Evolutionary conservation across 2,113 vertebrate species (phyloP).

Genomic region (Numida meleagris): DNA sequence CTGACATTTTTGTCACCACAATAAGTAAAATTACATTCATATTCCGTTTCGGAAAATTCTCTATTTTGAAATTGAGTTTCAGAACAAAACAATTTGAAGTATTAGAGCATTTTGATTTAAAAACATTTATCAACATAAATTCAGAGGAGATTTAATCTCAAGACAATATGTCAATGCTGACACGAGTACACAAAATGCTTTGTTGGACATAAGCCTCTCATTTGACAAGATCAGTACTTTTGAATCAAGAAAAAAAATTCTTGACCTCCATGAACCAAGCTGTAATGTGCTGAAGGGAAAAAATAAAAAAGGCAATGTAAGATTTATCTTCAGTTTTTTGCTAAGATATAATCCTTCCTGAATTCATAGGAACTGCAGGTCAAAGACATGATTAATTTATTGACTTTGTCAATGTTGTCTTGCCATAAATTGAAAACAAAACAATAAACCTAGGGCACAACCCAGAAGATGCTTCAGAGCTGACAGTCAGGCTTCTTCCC

Average conservation of each 20-base stretch:
- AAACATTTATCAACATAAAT: background rate
- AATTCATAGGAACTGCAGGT: background rate
- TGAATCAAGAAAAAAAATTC: background rate
- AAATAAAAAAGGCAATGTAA: background rate
- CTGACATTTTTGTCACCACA: background rate
- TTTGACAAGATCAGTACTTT: background rate
- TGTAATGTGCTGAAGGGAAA: background rate
- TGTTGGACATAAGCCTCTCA: background rate
- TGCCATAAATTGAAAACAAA: background rate
- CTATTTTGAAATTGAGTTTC: background rate
- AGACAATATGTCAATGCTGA: background rate
- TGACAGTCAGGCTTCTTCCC: background rate
- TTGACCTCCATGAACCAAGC: background rate
- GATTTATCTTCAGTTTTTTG: background rate
- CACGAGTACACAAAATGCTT: background rate
- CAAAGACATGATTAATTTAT: background rate
- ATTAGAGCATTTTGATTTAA: background rate
- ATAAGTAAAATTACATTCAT: background rate
- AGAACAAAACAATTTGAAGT: background rate
- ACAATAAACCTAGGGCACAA: accelerated
- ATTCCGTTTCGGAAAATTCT: background rate
- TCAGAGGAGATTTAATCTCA: background rate
- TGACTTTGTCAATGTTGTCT: background rate
- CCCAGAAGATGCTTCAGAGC: background rate
- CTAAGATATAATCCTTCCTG: background rate